Evolutionary conservation across 1,140 invertebrate genomes (phyloP), one percentile per base, ranked within the genome.

Genomic region (Pseudachorutes palmiensis): DNA sequence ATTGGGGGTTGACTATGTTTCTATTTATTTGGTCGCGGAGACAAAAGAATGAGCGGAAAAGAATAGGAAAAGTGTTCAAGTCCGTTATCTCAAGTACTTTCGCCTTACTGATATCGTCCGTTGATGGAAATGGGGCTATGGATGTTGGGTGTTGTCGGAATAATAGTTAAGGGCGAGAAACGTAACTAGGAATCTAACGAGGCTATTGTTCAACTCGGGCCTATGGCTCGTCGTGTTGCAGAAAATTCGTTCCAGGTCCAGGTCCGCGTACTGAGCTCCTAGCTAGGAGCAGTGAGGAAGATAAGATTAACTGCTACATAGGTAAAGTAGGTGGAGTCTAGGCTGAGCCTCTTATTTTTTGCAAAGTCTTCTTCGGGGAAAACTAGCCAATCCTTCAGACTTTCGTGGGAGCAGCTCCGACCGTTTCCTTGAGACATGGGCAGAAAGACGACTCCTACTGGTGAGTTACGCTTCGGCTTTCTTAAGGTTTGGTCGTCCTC

Each of bases 341-440:
- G 19, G 36, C 36, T n/a, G n/a, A n/a, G n/a, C 36, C 24, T 26
- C 51, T 55, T 55, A 55, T 55, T 55, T 55, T 55, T 55, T 55
- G 51, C 51, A 55, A 55, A 55, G 51, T 55, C 51, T 12, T 55
- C 51, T 55, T 55, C 51, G 12, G 51, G 51, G 51, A 55, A 55
- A 55, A 55, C 51, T 55, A 55, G 51, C 51, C 51, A 55, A 55
- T 55, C 12, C 51, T 55, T 55, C 9, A 55, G 51, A 55, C 36
- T 45, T 45, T 9, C 36, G 9, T 55, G 9, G 51, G 14, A 24
- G 3, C 3, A 55, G 51, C 51, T 12, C 51, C 51, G 24, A 55
- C 9, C 12, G 24, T 12, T 55, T 55, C 24, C 51, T 55, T 55
- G 51, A 55, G 51, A 55, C 51, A 55, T 55, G 51, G 51, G 51